These are phyloP conservation scores for Platycheirus albimanus DNA, from an alignment of 2,888 invertebrate genomes.

Conservation along the genomic window DNA sequence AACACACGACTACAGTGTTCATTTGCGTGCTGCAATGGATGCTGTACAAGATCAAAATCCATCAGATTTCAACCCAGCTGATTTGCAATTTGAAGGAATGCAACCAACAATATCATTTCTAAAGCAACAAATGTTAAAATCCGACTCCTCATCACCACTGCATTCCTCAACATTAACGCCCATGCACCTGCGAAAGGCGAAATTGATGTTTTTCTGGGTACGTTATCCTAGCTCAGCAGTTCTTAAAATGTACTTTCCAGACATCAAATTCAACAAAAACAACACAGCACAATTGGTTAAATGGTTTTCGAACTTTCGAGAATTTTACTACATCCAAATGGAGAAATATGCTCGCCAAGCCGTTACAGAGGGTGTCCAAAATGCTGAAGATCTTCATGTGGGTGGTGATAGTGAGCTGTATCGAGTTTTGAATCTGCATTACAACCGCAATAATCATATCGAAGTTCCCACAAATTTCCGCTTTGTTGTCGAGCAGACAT, in stretches of 20 bases:
- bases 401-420: slow-evolving; percentile 98
- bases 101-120: slow-evolving; percentile 98
- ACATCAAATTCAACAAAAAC: slow-evolving; percentile 99
- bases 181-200: slow-evolving; percentile 99
- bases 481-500: slow-evolving; percentile 97
- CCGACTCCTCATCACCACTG: slow-evolving; percentile 91
- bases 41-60: slow-evolving; percentile 92
- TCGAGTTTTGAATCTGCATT: slow-evolving; percentile 98
- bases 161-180: slow-evolving; percentile 98
- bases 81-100: slow-evolving; percentile 95
- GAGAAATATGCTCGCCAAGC: slow-evolving; percentile 99
- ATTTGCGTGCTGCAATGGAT: slow-evolving; percentile 89
- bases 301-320: slow-evolving; percentile 99
- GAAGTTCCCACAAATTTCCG: slow-evolving; percentile 98
- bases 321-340: slow-evolving; percentile 99
- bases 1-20: slow-evolving; percentile 90
- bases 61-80: slow-evolving; percentile 95
- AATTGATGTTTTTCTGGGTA: slow-evolving; percentile 99
- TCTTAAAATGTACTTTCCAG: slow-evolving; percentile 99
- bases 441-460: slow-evolving; percentile 93
- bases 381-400: slow-evolving; percentile 96
- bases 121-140: slow-evolving; percentile 83
- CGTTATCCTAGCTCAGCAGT: slow-evolving; percentile 99
- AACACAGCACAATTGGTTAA: slow-evolving; percentile 99
- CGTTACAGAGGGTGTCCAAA: slow-evolving; percentile 97